Percentiles rank a stretch among this genome's conserved stretches.
Evolutionary conservation across 2,113 vertebrate genomes (phyloP).

Genomic region (Motacilla alba): DNA sequence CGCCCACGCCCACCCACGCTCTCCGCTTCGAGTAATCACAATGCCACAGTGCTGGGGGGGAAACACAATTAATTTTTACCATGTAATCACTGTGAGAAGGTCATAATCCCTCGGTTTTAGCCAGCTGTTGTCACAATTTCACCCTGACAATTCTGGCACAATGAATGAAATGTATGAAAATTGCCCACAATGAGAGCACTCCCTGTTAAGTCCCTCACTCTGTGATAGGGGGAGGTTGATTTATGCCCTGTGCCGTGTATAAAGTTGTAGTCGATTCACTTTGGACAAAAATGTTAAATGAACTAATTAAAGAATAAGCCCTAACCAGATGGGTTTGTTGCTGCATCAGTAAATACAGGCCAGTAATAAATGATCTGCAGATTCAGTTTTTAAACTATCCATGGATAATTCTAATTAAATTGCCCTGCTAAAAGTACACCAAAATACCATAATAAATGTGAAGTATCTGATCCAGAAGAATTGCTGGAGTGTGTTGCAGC

Average conservation of each 20-base stretch:
- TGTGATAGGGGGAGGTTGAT: background rate
- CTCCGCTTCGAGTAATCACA: background rate
- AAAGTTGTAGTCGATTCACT: background rate
- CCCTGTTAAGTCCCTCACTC: background rate
- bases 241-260: background rate
- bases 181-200: background rate
- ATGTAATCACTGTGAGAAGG: conserved; percentile 6
- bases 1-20: background rate
- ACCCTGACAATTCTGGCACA: background rate
- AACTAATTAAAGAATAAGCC: conserved; percentile 62
- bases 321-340: conserved; percentile 58
- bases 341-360: conserved; percentile 57
- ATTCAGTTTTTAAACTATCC: conserved; percentile 50
- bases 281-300: conserved; percentile 54
- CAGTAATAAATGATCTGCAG: conserved; percentile 63
- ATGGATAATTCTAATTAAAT: conserved; percentile 60
- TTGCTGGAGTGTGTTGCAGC: conserved; percentile 39
- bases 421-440: conserved; percentile 31
- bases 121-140: conserved; percentile 23
- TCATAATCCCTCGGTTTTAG: conserved; percentile 6
- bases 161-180: background rate
- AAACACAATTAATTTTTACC: conserved; percentile 20
- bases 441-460: conserved; percentile 35
- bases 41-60: background rate
- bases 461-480: conserved; percentile 57